Conservation (phyloP, 2,113 vertebrate genomes). For the Gobio gobio region DNA sequence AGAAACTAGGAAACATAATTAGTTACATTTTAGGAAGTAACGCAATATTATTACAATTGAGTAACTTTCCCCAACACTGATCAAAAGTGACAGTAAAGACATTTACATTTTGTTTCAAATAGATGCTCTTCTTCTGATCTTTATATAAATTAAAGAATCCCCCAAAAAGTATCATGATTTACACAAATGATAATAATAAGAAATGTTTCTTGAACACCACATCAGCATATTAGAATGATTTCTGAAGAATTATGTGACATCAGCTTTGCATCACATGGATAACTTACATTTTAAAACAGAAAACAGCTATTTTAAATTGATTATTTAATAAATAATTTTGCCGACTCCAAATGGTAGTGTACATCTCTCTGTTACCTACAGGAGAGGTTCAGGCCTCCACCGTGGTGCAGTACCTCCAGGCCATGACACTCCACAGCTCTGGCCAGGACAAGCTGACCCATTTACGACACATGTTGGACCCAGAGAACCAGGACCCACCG, state of each 20-base stretch:
- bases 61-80: too few relatives aligned
- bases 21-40: too few relatives aligned
- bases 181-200: background rate
- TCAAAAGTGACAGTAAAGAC: too few relatives aligned
- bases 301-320: too few relatives aligned
- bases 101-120: too few relatives aligned
- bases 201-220: background rate
- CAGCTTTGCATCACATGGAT: background rate
- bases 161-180: background rate
- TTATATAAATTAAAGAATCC: background rate
- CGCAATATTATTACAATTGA: too few relatives aligned
- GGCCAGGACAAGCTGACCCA: conserved; percentile 67
- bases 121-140: background rate
- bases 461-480: conserved; percentile 70
- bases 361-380: conserved; percentile 44
- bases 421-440: conserved; percentile 70
- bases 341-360: background rate
- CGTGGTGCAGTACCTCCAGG: conserved; percentile 72
- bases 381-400: conserved; percentile 72
- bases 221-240: background rate
- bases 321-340: too few relatives aligned
- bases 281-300: background rate
- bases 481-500: conserved; percentile 62
- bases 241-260: background rate
- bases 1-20: too few relatives aligned